Base-by-base conservation (phyloP, 2,888 invertebrate species). In the Drosophila barbarae region DNA sequence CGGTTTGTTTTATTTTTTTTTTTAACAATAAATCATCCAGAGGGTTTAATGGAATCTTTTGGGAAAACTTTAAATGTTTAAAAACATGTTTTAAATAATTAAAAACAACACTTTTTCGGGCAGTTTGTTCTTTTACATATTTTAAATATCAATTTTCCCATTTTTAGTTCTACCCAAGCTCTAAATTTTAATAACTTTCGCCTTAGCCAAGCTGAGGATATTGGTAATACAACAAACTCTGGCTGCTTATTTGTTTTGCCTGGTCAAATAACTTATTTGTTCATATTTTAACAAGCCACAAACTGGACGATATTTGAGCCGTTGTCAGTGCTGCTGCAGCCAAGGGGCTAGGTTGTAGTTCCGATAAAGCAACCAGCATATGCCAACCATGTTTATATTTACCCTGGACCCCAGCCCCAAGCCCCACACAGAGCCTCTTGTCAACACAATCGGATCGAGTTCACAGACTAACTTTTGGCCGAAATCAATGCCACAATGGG, bases 401-500 rank as follows among this genome's bases (percentile, higher is more conserved):
- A 44, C 36, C 35, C 28, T 23, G 15, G 46, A 26, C 13, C 12
- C 8, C 23, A 5, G 5, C 5, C 5, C 9, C 13, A 30, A 15
- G 5, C 15, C n/a, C 26, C 28, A 9, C 26, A n/a, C 26, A n/a
- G 3, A 21, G 21, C 30, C 30, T 30, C 30, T 32, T 46, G 30
- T 60, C 49, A 41, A 42, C 46, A 34, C 41, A 41, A 61, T 60
- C 34, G 35, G 13, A 41, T 61, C n/a, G 41, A 49, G 63, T 50
- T 41, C 41, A 30, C 21, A 56, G 59, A 53, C 55, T 41, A 50
- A 58, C 53, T 23, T 57, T 57, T 42, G 39, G 49, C 35, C 39
- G 50, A 65, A 64, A 72, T 69, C 64, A 68, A 60, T 71, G 69
- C 47, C 65, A 52, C 54, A 73, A 21, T 38, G 32, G 69, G 59